Evolutionary conservation across 37 sponge, comb jelly and placozoan species (phyloP).

Genomic region (Cliona cf. orientalis): DNA sequence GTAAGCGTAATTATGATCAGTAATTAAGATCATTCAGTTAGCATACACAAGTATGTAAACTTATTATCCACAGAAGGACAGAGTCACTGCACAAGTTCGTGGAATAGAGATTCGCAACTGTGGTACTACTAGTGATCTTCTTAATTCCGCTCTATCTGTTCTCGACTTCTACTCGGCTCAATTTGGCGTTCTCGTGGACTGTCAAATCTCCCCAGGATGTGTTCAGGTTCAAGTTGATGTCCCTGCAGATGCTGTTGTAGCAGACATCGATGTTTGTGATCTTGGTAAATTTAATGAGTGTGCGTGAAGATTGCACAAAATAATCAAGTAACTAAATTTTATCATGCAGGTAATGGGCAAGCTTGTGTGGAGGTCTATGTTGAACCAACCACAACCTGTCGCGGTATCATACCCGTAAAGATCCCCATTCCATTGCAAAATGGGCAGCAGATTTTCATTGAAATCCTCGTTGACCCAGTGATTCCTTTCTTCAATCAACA

Average conservation of each 20-base stretch:
- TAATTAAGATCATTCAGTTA: too few relatives aligned
- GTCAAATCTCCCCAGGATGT: slow-evolving; percentile 1
- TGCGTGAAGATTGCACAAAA: neutral
- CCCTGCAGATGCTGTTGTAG: neutral
- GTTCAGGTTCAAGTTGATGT: slow-evolving; percentile 2
- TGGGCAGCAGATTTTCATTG: neutral
- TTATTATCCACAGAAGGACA: neutral
- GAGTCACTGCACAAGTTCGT: neutral
- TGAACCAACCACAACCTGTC: neutral
- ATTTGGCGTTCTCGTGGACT: neutral
- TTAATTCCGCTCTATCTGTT: neutral
- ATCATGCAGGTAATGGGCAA: neutral
- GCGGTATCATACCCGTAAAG: neutral
- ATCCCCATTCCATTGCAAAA: neutral
- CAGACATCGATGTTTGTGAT: slow-evolving; percentile 5
- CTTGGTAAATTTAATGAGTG: neutral
- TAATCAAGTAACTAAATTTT: too few relatives aligned
- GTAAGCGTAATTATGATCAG: too few relatives aligned
- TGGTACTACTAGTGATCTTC: neutral
- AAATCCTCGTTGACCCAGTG: neutral
- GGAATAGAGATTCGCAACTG: neutral
- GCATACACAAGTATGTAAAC: too few relatives aligned
- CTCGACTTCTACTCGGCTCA: neutral
- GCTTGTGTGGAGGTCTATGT: neutral
- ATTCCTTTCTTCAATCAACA: neutral